Percentiles rank a stretch among this genome's conserved stretches.
Evolutionary conservation across 2,888 invertebrate genomes (phyloP).

Genomic region (Torymus auratus): DNA sequence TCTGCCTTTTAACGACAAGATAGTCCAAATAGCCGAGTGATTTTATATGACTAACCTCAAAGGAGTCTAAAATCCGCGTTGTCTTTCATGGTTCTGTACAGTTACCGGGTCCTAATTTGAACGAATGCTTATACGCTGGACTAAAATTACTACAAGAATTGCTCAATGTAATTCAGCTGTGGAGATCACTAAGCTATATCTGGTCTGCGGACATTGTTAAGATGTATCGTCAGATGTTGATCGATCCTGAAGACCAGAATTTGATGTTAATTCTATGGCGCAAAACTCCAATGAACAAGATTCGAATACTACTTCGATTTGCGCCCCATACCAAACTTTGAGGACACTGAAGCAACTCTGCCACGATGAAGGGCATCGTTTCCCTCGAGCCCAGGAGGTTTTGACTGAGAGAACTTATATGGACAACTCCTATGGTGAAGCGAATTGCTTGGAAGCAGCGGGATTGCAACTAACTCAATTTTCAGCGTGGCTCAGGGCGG

Average conservation of each 20-base stretch:
- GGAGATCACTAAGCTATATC: too few species aligned
- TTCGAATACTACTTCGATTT: background rate
- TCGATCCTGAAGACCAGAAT: constrained; percentile 13
- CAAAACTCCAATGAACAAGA: background rate
- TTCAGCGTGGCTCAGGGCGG: background rate
- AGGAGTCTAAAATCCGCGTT: constrained; percentile 14
- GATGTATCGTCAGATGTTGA: constrained; percentile 46
- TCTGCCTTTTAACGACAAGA: background rate
- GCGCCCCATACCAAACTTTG: constrained; percentile 26
- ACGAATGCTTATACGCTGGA: background rate
- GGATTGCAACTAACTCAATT: background rate
- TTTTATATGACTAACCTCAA: too few species aligned
- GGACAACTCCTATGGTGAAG: constrained; percentile 43
- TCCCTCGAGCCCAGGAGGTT: constrained; percentile 22
- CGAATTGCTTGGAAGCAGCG: background rate
- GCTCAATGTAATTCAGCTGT: too few species aligned
- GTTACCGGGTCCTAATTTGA: background rate
- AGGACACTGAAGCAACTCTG: constrained; percentile 32
- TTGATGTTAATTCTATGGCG: constrained; percentile 40
- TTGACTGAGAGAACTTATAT: constrained; percentile 28
- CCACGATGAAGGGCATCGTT: constrained; percentile 1
- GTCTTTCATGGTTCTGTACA: constrained; percentile 25
- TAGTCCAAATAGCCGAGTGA: background rate
- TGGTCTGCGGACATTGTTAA: constrained; percentile 23
- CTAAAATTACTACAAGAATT: too few species aligned